Conservation (phyloP, 2,888 invertebrate genomes). For the Didymodactylos carnosus region DNA sequence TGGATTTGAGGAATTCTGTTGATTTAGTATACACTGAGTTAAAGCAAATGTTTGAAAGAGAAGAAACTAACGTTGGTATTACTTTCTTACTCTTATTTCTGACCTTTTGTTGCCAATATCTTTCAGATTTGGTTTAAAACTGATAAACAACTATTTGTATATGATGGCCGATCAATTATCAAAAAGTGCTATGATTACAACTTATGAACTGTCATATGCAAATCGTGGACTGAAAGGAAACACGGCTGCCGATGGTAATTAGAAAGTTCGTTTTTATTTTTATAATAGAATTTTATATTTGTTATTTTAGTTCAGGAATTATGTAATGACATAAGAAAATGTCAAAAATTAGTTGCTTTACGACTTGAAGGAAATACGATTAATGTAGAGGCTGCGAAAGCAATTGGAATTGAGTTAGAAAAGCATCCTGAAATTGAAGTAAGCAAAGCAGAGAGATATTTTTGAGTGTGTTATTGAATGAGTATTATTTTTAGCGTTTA, state of each 20-base stretch:
- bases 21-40: too few species aligned
- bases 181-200: conserved; percentile 8
- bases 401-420: conserved; percentile 57
- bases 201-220: conserved; percentile 54
- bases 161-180: conserved; percentile 7
- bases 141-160: too few species aligned
- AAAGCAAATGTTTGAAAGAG: too few species aligned
- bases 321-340: conserved; percentile 53
- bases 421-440: conserved; percentile 49
- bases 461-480: background rate
- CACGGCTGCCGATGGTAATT: conserved; percentile 51
- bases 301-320: conserved; percentile 38
- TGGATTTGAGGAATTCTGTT: too few species aligned
- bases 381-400: conserved; percentile 67
- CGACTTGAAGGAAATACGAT: conserved; percentile 77
- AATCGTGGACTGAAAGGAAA: conserved; percentile 58
- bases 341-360: conserved; percentile 49
- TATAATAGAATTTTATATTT: background rate
- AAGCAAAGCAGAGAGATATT: background rate
- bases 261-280: too few species aligned
- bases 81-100: too few species aligned
- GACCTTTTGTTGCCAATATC: too few species aligned
- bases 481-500: conserved; percentile 39
- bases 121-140: too few species aligned
- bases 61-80: too few species aligned